These are phyloP conservation scores for Triplophysa yarkandensis DNA, from an alignment of 2,797 vertebrate genomes.

Conservation along the genomic window DNA sequence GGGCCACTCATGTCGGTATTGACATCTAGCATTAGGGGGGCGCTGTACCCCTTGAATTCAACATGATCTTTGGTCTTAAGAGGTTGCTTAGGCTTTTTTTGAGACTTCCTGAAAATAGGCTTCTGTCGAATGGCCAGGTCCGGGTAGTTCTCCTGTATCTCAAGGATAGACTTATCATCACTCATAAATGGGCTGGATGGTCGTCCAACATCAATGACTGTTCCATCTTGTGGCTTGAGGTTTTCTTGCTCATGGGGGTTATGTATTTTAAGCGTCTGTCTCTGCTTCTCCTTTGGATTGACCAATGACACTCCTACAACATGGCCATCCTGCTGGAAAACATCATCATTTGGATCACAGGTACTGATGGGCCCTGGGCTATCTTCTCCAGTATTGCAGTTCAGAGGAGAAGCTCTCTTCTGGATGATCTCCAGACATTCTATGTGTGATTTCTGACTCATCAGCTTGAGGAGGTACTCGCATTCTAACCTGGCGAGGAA, in stretches of 20 bases:
- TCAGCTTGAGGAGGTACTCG: conserved; percentile 69
- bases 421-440: conserved; percentile 61
- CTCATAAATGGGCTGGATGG: conserved; percentile 3
- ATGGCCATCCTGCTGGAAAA: conserved; percentile 42
- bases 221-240: neutral
- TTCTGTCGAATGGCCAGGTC: conserved; percentile 79
- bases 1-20: conserved; percentile 60
- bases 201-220: neutral
- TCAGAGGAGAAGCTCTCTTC: conserved; percentile 49
- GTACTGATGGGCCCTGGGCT: conserved; percentile 8
- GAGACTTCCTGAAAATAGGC: conserved; percentile 63
- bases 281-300: conserved; percentile 43
- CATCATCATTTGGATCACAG: conserved; percentile 32
- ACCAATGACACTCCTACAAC: conserved; percentile 27
- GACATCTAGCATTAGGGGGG: neutral
- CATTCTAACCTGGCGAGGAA: conserved; percentile 81
- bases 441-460: conserved; percentile 61
- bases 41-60: conserved; percentile 38
- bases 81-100: conserved; percentile 37
- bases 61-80: conserved; percentile 36
- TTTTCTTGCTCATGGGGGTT: conserved; percentile 36
- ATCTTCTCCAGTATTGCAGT: neutral
- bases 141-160: conserved; percentile 75
- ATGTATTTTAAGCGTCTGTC: conserved; percentile 12
- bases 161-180: conserved; percentile 69